phyloP scores from a whole-genome alignment of 92 coral and sea anemone species.

The Phenganax subtilis region DNA sequence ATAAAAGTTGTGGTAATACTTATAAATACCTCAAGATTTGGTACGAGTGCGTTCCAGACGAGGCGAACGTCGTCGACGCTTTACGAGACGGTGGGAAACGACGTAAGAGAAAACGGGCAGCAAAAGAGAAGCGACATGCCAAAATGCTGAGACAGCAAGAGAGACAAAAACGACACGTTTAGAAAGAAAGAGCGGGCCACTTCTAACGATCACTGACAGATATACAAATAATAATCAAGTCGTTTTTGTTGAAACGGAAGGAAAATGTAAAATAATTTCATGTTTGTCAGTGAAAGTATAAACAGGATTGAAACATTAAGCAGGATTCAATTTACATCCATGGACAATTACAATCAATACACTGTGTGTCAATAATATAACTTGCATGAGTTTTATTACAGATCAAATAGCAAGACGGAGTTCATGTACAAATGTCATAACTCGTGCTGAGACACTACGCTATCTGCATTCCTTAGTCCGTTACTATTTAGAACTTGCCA shows the following conservation, averaged over 20 bases:
- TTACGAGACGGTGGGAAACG: conserved; percentile 94
- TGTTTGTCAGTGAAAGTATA: conserved; percentile 22
- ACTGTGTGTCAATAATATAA: conserved; percentile 2
- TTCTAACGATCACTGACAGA: conserved; percentile 11
- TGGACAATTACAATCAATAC: neutral
- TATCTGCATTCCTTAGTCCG: neutral
- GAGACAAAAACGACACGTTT: conserved; percentile 22
- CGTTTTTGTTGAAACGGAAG: conserved; percentile 41
- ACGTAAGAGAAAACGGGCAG: conserved; percentile 94
- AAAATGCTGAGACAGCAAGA: conserved; percentile 45
- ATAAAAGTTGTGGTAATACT: conserved; percentile 89
- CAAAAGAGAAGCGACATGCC: conserved; percentile 90
- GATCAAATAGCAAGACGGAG: neutral
- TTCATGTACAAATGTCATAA: neutral
- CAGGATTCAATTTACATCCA: conserved; percentile 2
- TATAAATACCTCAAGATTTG: conserved; percentile 98
- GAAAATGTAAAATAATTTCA: conserved; percentile 2
- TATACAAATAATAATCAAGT: conserved; percentile 6
- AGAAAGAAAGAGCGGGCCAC: neutral
- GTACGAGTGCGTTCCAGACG: conserved; percentile 99
- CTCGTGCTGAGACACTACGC: conserved; percentile 8
- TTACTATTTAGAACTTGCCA: neutral
- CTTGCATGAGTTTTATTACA: neutral
- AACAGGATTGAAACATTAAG: neutral
- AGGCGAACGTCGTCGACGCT: conserved; percentile 95